These are phyloP conservation scores for Labrus mixtus DNA, from an alignment of 2,113 vertebrate genomes.

Conservation along the genomic window DNA sequence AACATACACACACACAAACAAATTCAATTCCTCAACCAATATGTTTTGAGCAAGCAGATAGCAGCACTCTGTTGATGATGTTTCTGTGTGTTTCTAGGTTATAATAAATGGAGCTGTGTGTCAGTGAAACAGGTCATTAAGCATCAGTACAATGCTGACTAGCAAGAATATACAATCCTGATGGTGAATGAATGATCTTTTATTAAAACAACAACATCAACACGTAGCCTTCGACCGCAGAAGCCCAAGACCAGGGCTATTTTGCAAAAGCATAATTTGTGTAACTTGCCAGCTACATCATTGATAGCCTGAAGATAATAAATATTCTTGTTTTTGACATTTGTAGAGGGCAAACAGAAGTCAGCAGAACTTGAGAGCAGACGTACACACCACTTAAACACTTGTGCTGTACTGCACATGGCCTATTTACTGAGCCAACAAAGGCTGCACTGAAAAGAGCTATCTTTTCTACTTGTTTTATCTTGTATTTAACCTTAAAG, in stretches of 20 bases:
- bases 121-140: conserved; percentile 38
- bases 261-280: conserved; percentile 1
- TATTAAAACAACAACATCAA: conserved; percentile 32
- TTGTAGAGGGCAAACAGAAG: not conserved
- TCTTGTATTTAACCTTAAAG: not conserved
- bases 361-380: conserved; percentile 7
- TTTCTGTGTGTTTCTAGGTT: conserved; percentile 32
- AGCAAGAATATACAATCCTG: conserved; percentile 9
- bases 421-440: conserved; percentile 12
- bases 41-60: conserved; percentile 51
- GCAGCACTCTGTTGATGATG: conserved; percentile 12
- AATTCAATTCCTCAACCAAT: conserved; percentile 48
- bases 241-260: not conserved
- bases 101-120: conserved; percentile 41
- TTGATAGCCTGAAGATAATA: conserved; percentile 1
- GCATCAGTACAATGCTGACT: conserved; percentile 31
- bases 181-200: conserved; percentile 34
- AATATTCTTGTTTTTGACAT: conserved; percentile 13
- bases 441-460: not conserved
- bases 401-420: not conserved
- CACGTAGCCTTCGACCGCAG: not conserved
- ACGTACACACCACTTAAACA: conserved; percentile 32
- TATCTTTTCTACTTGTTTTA: not conserved
- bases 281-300: conserved; percentile 11
- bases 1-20: conserved; percentile 34